These are phyloP conservation scores for Teleogryllus oceanicus DNA, from an alignment of 2,888 invertebrate species.

Conservation along the genomic window DNA sequence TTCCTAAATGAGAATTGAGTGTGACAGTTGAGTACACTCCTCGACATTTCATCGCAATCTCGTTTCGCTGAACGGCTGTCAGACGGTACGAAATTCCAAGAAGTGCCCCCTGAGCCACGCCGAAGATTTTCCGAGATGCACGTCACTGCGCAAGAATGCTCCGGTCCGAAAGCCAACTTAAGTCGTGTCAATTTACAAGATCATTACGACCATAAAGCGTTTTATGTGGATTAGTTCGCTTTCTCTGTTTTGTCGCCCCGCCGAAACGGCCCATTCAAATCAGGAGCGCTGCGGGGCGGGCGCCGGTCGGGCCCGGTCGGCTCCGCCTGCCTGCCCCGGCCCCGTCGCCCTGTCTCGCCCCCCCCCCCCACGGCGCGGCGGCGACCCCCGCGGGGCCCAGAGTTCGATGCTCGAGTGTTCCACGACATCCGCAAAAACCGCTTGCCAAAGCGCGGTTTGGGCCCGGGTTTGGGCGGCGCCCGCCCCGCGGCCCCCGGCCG, in stretches of 20 bases:
- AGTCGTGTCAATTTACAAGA: conserved; percentile 1
- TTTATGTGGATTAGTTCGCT: not conserved
- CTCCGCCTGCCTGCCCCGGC: no score
- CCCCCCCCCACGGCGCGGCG: not conserved
- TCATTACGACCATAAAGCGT: not conserved
- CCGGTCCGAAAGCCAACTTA: not conserved
- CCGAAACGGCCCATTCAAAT: not conserved
- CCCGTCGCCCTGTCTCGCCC: no score
- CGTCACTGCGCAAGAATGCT: not conserved
- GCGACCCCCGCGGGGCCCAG: not conserved
- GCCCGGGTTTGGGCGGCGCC: not conserved
- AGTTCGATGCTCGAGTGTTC: not conserved
- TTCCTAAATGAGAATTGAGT: no score
- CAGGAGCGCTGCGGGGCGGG: not conserved
- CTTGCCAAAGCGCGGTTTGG: not conserved
- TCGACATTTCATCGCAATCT: no score
- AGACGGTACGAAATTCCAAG: no score
- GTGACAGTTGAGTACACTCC: no score
- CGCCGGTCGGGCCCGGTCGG: no score
- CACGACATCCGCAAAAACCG: not conserved
- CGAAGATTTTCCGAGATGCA: no score
- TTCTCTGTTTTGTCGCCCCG: not conserved
- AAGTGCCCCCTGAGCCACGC: no score
- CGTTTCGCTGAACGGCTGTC: no score
- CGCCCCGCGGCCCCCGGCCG: no score